Percentiles rank a stretch among this genome's conserved stretches.
Conservation (phyloP, 2,113 vertebrate genomes). For the Oenanthe melanoleuca region DNA sequence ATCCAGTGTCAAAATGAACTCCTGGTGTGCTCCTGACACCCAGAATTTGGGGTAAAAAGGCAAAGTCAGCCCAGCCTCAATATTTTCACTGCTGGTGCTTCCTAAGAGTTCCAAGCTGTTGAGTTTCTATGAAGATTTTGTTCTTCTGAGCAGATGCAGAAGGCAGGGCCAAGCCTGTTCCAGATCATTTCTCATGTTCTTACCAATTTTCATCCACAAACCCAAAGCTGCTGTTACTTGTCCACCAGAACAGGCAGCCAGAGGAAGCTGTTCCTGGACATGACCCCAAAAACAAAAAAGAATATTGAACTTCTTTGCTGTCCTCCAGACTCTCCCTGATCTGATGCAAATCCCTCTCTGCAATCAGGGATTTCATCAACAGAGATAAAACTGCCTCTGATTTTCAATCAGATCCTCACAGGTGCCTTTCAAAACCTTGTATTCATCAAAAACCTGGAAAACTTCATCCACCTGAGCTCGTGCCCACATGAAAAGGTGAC, state of each 20-base stretch:
- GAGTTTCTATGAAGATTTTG: background rate
- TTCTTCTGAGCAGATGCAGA: background rate
- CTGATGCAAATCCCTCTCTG: background rate
- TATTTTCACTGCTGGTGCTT: background rate
- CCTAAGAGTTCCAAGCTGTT: background rate
- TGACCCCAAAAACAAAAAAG: background rate
- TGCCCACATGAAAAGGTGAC: accelerated
- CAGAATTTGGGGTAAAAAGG: accelerated
- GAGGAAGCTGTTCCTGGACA: background rate
- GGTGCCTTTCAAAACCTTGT: background rate
- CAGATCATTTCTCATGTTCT: background rate
- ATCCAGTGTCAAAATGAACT: background rate
- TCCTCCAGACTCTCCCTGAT: background rate
- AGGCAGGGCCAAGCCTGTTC: background rate
- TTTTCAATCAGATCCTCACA: background rate
- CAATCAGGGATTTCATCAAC: background rate
- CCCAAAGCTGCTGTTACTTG: background rate
- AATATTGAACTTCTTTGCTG: background rate
- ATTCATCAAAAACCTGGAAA: background rate
- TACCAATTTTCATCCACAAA: background rate
- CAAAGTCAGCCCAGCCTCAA: accelerated
- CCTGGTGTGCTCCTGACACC: background rate
- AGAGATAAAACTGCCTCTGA: background rate
- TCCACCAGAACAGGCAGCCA: background rate
- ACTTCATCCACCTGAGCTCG: background rate